Evolutionary conservation across 2,888 invertebrate species (phyloP).

Genomic region (Pollenia amentaria): DNA sequence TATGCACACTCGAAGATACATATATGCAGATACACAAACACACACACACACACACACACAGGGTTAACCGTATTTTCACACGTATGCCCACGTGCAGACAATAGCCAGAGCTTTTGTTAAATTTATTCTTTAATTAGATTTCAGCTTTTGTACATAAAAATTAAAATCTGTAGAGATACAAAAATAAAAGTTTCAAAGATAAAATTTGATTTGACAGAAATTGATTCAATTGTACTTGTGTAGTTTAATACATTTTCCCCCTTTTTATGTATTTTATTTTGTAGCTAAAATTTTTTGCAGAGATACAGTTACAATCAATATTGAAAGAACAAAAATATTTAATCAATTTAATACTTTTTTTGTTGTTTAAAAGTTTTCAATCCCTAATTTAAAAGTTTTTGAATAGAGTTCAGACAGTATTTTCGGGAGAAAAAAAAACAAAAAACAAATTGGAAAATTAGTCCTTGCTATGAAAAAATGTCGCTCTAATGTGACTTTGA

Average conservation of each 20-base stretch:
- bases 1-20: background rate
- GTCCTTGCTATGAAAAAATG: too few relatives aligned
- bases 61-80: background rate
- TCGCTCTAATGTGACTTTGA: too few relatives aligned
- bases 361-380: too few relatives aligned
- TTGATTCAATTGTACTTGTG: constrained; percentile 25
- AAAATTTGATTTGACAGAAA: constrained; percentile 22
- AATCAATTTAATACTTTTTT: too few relatives aligned
- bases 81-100: background rate
- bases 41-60: background rate
- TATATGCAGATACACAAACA: background rate
- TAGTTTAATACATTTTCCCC: constrained; percentile 1
- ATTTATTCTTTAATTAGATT: constrained; percentile 58
- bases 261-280: background rate
- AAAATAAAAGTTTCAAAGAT: background rate
- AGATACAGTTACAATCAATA: background rate
- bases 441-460: too few relatives aligned
- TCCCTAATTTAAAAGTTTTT: too few relatives aligned
- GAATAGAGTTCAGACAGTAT: too few relatives aligned
- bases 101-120: constrained; percentile 23
- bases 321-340: background rate
- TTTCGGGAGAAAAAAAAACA: too few relatives aligned
- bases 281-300: background rate
- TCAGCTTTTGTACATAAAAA: constrained; percentile 27
- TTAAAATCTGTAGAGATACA: constrained; percentile 30